Base-by-base conservation (phyloP, 1,140 invertebrate species). In the Samia ricini region DNA sequence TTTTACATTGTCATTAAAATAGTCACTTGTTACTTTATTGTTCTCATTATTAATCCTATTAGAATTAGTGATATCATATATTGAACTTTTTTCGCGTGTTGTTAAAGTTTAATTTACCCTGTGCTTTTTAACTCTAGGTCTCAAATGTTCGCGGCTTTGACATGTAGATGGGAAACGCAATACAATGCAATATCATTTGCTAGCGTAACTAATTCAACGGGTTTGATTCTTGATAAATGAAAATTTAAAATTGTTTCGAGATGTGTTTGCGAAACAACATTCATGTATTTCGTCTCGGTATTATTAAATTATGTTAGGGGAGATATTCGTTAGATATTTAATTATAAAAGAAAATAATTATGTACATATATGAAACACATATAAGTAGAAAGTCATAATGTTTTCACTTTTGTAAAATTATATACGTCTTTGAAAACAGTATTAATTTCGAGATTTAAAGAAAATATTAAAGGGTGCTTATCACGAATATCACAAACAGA, bases 171-270 rank as follows among this genome's bases (percentile, higher is more conserved):
- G 33, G 33, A 42, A 12, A 42, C 33, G 33, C 7, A 42, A 15
- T 42, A 42, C 33, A 42, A 42, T 42, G 33, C 33, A 4, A 42
- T 42, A 42, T 42, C 33, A 42, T 42, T 42, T 42, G 33, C 33
- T 42, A 42, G 33, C 33, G 33, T 42, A 42, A 15, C 33, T 42
- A 42, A 42, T 42, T 10, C 33, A 42, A 42, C 33, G 33, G 33
- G 33, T 42, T 42, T 42, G 33, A 42, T 42, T 42, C 33, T 42
- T 42, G 33, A 42, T 42, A 42, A 42, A 42, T 42, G 33, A 42
- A 42, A 42, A 42, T 42, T 42, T 42, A 42, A 42, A 42, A 42
- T 42, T 42, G 33, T 42, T 42, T 42, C 33, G 33, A 15, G 33
- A 15, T 42, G 33, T 42, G 33, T 42, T 42, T 42, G 33, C 33